Evolutionary conservation across 2,888 invertebrate genomes (phyloP).

Genomic region (Tachina fera): DNA sequence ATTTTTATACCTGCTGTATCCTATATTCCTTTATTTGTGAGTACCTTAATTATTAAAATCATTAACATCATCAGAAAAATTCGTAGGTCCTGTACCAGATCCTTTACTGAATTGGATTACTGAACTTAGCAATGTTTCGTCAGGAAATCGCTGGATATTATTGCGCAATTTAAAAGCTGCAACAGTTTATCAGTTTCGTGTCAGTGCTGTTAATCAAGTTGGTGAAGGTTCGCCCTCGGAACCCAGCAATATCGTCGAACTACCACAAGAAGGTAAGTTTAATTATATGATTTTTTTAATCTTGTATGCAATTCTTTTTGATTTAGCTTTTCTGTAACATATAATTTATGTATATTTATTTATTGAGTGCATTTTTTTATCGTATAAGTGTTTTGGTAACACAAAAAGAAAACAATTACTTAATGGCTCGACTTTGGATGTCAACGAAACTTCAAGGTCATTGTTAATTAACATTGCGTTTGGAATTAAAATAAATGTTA

Average conservation of each 20-base stretch:
- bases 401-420: no score
- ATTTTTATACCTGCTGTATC: conserved; percentile 42
- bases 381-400: conserved; percentile 15
- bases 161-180: conserved; percentile 95
- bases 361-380: not conserved
- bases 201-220: conserved; percentile 97
- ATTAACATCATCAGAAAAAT: conserved; percentile 81
- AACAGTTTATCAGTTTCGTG: conserved; percentile 97
- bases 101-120: conserved; percentile 94
- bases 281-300: not conserved
- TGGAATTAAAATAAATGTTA: no score
- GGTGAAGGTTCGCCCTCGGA: conserved; percentile 97
- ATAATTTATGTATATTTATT: not conserved
- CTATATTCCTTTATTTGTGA: conserved; percentile 27
- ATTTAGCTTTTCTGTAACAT: conserved; percentile 49
- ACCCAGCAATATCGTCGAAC: conserved; percentile 93
- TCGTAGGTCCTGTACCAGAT: conserved; percentile 92
- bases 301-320: conserved; percentile 48
- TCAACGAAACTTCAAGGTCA: no score
- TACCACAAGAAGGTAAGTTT: conserved; percentile 97
- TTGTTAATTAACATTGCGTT: no score
- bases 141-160: conserved; percentile 90
- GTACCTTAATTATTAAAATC: conserved; percentile 39
- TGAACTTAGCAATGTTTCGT: conserved; percentile 92
- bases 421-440: no score